Evolutionary conservation across 1,140 invertebrate species (phyloP), one percentile per base, ranked within the genome.

Genomic region (Physella acuta): DNA sequence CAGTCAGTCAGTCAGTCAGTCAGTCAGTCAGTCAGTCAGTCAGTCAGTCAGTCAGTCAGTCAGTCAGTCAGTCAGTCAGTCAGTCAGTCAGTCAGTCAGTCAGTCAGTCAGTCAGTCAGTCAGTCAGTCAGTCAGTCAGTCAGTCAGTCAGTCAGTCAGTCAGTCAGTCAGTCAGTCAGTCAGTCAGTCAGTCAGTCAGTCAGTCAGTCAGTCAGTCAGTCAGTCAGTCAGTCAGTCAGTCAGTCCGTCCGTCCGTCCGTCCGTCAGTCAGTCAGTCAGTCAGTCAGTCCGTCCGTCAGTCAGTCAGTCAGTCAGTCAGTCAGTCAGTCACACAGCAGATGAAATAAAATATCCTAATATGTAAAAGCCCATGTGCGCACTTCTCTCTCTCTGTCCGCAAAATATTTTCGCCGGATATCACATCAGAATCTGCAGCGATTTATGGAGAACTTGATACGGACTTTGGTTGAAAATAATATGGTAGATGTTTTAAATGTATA

Each of bases 1-100:
- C 73, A 74, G 72, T 75, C 73, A 74, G 72, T 75, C 72, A 75
- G 73, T 75, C 73, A 74, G 72, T 75, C 73, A 75, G 72, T 75
- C 73, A 74, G 73, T 75, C 73, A 71, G 67, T 74, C 72, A 73
- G 70, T 74, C 71, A 70, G 49, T 73, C 71, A 70, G 56, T 72
- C 64, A 2, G 51, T 56, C 64, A 33, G 64, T 31, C 64, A 55
- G 30, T 56, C 49, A 61, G 44, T 74, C 71, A 70, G 71, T 74
- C 71, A 62, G 66, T 70, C 66, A 69, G 65, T 73, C 71, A 55
- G 71, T 62, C 71, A 70, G 65, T 73, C 71, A 74, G 65, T 74
- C 71, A 73, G 64, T 74, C 64, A 73, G 71, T 66, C 65, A 70
- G 59, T 74, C 67, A 56, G 67, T 62, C 73, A 63, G 68, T 74